These are phyloP conservation scores for Aix galericulata DNA, from an alignment of 2,113 vertebrate genomes.

Conservation along the genomic window DNA sequence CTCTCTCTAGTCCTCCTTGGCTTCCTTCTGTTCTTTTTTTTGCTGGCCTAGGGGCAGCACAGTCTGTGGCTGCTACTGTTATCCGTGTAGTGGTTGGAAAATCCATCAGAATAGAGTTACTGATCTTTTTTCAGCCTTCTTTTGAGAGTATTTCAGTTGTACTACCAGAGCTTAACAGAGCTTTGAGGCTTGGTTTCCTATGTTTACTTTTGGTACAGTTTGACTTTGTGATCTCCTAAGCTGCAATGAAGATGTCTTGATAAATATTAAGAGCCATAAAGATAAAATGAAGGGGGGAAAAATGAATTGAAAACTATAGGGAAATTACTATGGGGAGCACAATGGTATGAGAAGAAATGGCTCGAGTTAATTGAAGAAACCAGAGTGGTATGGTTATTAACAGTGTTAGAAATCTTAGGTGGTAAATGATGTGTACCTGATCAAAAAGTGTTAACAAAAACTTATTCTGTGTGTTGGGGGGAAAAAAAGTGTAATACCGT, in stretches of 20 bases:
- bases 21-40: not conserved
- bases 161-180: not conserved
- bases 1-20: not conserved
- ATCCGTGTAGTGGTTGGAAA: not conserved
- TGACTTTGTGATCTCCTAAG: not conserved
- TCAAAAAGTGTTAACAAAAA: not conserved
- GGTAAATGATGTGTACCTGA: not conserved
- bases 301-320: not conserved
- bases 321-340: not conserved
- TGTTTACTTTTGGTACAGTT: not conserved
- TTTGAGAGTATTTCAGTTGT: not conserved
- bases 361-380: not conserved
- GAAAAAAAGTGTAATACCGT: not conserved
- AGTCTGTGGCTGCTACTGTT: not conserved
- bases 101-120: not conserved
- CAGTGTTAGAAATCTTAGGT: not conserved
- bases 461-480: not conserved
- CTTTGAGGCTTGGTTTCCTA: not conserved
- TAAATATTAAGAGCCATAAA: not conserved
- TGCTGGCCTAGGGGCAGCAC: not conserved
- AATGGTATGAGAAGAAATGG: not conserved
- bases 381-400: not conserved
- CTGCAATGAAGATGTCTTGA: not conserved
- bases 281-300: not conserved
- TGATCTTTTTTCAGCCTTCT: not conserved